Percentiles rank a stretch among this genome's conserved stretches.
Evolutionary conservation across 2,888 invertebrate genomes (phyloP).

Genomic region (Mycogona germanica): DNA sequence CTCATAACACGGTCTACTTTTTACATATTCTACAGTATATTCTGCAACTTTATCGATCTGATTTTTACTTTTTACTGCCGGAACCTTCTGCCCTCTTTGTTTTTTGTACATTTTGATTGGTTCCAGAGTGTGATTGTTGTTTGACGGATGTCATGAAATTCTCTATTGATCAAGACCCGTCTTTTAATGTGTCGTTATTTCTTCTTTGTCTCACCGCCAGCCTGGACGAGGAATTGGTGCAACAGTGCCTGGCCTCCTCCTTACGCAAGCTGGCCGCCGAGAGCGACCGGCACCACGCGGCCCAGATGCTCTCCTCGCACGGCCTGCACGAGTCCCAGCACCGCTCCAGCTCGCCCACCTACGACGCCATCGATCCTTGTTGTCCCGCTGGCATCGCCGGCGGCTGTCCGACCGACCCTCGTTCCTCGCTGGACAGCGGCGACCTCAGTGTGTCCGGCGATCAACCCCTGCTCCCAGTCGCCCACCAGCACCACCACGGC

Average conservation of each 20-base stretch:
- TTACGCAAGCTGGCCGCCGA: background rate
- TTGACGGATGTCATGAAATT: too few species aligned
- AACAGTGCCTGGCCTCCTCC: slow-evolving; percentile 4
- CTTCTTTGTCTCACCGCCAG: slow-evolving; percentile 1
- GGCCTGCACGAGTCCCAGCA: background rate
- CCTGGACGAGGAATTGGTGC: slow-evolving; percentile 13
- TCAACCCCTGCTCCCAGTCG: background rate
- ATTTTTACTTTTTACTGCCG: too few species aligned
- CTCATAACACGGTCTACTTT: too few species aligned
- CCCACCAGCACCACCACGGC: background rate
- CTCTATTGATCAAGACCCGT: background rate
- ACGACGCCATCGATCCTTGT: background rate
- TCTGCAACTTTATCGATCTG: too few species aligned
- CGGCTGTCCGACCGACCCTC: background rate
- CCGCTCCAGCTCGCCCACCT: background rate
- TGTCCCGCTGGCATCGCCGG: too few species aligned
- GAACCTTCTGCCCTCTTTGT: background rate
- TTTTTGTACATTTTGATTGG: background rate
- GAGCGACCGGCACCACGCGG: background rate
- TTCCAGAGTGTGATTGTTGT: too few species aligned
- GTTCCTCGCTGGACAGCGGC: background rate
- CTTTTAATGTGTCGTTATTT: background rate
- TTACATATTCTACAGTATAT: too few species aligned
- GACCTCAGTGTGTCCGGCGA: background rate
- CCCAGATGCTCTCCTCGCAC: background rate